Percentiles rank a stretch among this genome's conserved stretches.
These are phyloP conservation scores for Sturnira hondurensis DNA, from an alignment of 2,113 vertebrate genomes.

Conservation along the genomic window DNA sequence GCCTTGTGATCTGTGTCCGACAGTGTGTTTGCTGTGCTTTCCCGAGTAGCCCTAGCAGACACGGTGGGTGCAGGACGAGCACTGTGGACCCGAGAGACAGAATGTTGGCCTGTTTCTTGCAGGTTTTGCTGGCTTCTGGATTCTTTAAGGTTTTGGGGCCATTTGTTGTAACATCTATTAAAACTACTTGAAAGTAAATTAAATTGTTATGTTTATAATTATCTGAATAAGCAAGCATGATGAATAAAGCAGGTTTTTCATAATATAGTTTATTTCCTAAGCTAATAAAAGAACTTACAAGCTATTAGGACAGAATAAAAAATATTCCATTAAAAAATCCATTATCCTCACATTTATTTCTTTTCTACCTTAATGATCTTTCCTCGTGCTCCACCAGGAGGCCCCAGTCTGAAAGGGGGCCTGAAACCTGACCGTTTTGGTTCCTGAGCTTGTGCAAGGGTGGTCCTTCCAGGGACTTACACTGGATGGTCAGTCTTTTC, in stretches of 20 bases:
- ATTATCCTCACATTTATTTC: conserved; percentile 10
- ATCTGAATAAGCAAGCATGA: conserved; percentile 12
- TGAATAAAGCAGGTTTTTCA: conserved; percentile 23
- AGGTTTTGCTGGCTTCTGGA: background rate
- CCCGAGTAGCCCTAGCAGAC: background rate
- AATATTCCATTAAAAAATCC: conserved; percentile 1
- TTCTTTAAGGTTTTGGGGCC: background rate
- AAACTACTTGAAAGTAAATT: conserved; percentile 39
- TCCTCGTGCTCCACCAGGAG: background rate
- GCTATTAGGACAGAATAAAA: conserved; percentile 1
- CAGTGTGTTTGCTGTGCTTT: background rate
- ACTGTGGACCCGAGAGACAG: too few relatives aligned
- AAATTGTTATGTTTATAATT: conserved; percentile 37
- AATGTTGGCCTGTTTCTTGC: background rate
- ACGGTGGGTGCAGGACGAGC: background rate
- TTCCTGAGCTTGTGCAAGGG: background rate
- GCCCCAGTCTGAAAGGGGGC: background rate
- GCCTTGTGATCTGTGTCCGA: background rate
- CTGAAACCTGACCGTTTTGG: background rate
- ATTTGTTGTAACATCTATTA: conserved; percentile 36
- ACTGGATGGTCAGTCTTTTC: background rate
- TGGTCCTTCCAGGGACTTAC: background rate
- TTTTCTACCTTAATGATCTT: background rate
- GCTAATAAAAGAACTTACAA: conserved; percentile 25
- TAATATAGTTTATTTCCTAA: conserved; percentile 44